A percentile compares a stretch with the other conserved stretches of the same genome.
Evolutionary conservation across 2,113 vertebrate species (phyloP).

Genomic region (Xyrauchen texanus): DNA sequence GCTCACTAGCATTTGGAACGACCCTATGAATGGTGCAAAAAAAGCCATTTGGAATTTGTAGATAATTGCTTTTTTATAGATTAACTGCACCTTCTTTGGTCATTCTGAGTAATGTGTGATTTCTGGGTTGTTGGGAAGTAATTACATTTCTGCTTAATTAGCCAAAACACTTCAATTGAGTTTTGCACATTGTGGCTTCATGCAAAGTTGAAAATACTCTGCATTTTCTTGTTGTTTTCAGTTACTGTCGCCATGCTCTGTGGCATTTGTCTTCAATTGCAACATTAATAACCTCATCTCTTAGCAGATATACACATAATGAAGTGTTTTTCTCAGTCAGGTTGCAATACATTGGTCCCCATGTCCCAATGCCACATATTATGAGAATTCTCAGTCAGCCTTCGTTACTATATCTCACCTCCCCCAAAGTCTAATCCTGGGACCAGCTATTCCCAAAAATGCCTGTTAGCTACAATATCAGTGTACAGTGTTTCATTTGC

Average conservation of each 20-base stretch:
- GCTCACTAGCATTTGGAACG: no score
- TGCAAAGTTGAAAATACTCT: not conserved
- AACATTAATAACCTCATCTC: slow-evolving; percentile 32
- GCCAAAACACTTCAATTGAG: not conserved
- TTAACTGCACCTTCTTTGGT: no score
- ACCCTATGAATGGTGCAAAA: no score
- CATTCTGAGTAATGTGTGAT: no score
- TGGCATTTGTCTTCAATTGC: not conserved
- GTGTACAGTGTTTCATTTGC: slow-evolving; percentile 62
- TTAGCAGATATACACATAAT: slow-evolving; percentile 44
- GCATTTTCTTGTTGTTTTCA: not conserved
- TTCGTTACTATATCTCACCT: slow-evolving; percentile 48
- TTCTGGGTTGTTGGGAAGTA: no score
- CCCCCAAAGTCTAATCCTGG: slow-evolving; percentile 43
- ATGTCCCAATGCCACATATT: slow-evolving; percentile 50
- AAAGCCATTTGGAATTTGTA: no score
- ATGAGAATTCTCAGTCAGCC: slow-evolving; percentile 61
- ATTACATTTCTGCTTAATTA: no score
- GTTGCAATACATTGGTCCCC: slow-evolving; percentile 43
- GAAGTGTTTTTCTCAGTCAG: slow-evolving; percentile 49
- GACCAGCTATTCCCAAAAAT: slow-evolving; percentile 63
- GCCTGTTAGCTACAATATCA: slow-evolving; percentile 75
- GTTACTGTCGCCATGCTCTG: not conserved
- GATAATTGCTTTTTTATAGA: no score
- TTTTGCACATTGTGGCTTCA: not conserved